These are phyloP conservation scores for Paradisaea rubra DNA, from an alignment of 2,113 vertebrate species.

Conservation along the genomic window DNA sequence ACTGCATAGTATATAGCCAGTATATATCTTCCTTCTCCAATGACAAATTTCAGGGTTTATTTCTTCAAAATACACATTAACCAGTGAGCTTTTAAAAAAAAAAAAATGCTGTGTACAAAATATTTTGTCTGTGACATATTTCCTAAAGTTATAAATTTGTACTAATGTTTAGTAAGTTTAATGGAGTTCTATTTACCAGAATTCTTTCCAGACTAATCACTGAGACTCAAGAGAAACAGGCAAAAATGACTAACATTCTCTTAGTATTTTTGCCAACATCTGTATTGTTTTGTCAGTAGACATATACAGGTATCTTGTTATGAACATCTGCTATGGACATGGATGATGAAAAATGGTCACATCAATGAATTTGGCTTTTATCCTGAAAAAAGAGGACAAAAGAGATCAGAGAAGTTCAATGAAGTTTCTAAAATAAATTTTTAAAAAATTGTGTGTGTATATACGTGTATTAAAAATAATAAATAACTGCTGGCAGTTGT, in stretches of 20 bases:
- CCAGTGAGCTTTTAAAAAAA: neutral
- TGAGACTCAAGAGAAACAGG: neutral
- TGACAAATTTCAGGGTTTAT: neutral
- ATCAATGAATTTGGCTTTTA: neutral
- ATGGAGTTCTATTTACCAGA: neutral
- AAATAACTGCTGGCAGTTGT: neutral
- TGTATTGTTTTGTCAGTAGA: neutral
- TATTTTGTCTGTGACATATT: neutral
- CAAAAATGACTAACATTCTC: neutral
- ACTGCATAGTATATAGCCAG: neutral
- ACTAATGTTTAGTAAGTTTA: neutral
- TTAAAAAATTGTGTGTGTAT: accelerated
- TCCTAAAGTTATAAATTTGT: neutral
- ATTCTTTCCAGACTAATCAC: neutral
- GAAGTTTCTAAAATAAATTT: neutral
- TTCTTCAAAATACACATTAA: neutral
- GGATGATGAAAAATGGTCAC: neutral
- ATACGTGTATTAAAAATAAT: neutral
- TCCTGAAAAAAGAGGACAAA: neutral
- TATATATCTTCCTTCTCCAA: neutral
- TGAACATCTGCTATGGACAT: neutral
- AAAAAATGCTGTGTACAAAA: neutral
- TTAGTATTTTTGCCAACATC: neutral
- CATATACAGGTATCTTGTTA: neutral
- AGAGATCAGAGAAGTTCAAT: neutral